These are phyloP conservation scores for Notoglanidium macrostoma DNA, from an alignment of 2,797 vertebrate species.

Conservation along the genomic window DNA sequence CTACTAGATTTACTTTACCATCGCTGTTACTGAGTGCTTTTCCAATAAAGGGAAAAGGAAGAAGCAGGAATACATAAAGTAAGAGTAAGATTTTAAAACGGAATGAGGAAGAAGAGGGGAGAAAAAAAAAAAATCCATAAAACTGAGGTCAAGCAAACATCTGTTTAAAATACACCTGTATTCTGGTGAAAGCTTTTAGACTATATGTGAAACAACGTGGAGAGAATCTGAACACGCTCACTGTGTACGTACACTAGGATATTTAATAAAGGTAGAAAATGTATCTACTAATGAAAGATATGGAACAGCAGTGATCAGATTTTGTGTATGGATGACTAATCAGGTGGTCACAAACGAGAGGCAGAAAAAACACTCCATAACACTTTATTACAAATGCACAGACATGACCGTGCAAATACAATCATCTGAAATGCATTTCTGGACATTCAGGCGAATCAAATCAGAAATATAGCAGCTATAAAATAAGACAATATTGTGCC, in stretches of 20 bases:
- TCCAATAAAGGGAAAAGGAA: not conserved
- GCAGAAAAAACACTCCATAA: not conserved
- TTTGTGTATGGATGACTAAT: not conserved
- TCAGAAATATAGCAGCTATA: not conserved
- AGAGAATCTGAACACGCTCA: not conserved
- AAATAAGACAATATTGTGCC: not conserved
- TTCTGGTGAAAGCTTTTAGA: not conserved
- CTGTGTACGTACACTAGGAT: not conserved
- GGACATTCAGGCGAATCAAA: not conserved
- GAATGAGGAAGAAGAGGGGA: no score
- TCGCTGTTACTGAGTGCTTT: not conserved
- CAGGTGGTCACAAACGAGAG: not conserved
- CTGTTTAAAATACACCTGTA: not conserved
- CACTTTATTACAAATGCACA: not conserved
- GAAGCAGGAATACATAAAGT: not conserved
- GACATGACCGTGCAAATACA: not conserved
- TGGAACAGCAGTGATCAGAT: not conserved
- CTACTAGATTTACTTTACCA: not conserved
- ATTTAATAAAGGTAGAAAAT: not conserved
- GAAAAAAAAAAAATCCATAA: not conserved
- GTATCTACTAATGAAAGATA: not conserved
- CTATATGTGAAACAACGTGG: not conserved
- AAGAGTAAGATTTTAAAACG: no score
- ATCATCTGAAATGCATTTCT: not conserved
- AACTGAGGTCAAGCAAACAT: not conserved